These are phyloP conservation scores for Oscheius sp. DNA, from an alignment of 2,888 invertebrate genomes.

Conservation along the genomic window DNA sequence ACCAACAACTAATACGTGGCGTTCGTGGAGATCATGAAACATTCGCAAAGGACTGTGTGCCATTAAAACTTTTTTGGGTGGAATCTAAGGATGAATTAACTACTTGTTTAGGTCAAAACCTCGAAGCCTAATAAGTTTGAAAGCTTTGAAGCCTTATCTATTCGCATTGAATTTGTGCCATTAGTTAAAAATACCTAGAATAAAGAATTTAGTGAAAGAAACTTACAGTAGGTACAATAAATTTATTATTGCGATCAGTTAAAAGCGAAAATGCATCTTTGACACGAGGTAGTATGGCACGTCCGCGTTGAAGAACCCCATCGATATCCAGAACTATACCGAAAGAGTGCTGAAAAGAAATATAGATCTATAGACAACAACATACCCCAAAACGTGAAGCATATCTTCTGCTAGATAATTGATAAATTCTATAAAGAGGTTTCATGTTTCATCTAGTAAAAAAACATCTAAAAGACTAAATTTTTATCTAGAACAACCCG, in stretches of 20 bases:
- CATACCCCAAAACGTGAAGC: neutral
- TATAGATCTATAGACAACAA: neutral
- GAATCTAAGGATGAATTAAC: slow-evolving; percentile 69
- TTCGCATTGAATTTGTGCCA: slow-evolving; percentile 76
- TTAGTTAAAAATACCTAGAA: slow-evolving; percentile 76
- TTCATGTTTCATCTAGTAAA: no score
- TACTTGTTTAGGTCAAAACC: slow-evolving; percentile 70
- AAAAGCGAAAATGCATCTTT: slow-evolving; percentile 76
- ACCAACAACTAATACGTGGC: slow-evolving; percentile 77
- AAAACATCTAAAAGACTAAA: no score
- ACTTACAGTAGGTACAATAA: slow-evolving; percentile 75
- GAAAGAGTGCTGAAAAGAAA: slow-evolving; percentile 70
- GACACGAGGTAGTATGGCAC: slow-evolving; percentile 76
- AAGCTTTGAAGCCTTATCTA: slow-evolving; percentile 76
- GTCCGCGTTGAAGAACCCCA: slow-evolving; percentile 78
- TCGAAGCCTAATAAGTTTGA: slow-evolving; percentile 76
- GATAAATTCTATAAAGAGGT: no score
- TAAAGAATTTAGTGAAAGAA: neutral
- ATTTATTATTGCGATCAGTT: slow-evolving; percentile 75
- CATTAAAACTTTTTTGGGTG: slow-evolving; percentile 77
- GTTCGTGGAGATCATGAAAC: slow-evolving; percentile 77
- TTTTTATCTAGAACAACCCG: no score
- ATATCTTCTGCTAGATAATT: no score
- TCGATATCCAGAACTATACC: slow-evolving; percentile 80
- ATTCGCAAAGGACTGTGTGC: slow-evolving; percentile 78